A percentile compares a stretch with the other conserved stretches of the same genome.
These are phyloP conservation scores for Apotomis turbidana DNA, from an alignment of 2,888 invertebrate genomes.

Conservation along the genomic window DNA sequence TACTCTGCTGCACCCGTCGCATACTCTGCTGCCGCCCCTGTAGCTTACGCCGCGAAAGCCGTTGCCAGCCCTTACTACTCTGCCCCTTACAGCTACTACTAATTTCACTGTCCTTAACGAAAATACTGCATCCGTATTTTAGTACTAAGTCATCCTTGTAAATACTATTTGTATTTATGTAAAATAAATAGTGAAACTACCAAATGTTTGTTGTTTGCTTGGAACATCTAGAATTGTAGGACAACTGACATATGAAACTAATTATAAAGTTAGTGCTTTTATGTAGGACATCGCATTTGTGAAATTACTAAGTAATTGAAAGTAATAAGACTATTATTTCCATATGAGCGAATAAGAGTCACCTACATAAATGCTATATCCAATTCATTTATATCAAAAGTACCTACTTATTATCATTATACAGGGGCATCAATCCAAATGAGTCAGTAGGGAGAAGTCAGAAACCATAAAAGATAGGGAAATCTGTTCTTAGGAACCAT, in stretches of 20 bases:
- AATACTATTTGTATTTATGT: constrained; percentile 52
- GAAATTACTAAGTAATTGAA: no score
- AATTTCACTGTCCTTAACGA: neutral
- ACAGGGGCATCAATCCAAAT: no score
- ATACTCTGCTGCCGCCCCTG: neutral
- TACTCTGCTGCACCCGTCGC: neutral
- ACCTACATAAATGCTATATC: no score
- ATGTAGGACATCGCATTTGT: no score
- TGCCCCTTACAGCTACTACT: constrained; percentile 41
- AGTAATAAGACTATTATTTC: no score
- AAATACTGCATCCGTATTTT: neutral
- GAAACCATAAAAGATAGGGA: no score
- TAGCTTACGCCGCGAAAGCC: neutral
- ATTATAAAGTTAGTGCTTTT: no score
- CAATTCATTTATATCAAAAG: no score
- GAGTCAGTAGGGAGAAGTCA: no score
- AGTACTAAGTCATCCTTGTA: constrained; percentile 33
- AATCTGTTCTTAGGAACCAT: no score
- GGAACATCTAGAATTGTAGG: neutral
- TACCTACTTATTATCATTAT: no score
- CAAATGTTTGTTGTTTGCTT: constrained; percentile 34
- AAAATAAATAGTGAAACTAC: constrained; percentile 58
- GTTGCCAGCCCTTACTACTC: constrained; percentile 25
- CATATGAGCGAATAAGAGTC: no score
- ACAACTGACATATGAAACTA: neutral